Evolutionary conservation across 2,113 vertebrate genomes (phyloP), one percentile per base, ranked within the genome.

Genomic region (Columba livia): DNA sequence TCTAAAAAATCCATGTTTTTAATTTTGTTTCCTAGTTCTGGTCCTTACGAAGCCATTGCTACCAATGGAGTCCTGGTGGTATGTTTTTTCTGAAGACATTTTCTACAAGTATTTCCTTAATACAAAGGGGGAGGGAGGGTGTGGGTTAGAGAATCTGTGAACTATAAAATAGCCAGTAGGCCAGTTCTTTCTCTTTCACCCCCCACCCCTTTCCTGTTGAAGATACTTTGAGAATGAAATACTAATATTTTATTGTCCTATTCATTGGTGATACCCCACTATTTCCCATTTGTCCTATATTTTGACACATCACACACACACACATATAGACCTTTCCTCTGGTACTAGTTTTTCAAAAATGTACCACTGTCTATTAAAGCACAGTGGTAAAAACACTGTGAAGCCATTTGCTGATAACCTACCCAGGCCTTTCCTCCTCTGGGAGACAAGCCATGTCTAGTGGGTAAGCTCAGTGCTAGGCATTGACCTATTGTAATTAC

Each of bases 1-100:
- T 40, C 7, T 48, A 4, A 53, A 88, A 64, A 74, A 16, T 15
- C 15, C 4, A 10, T 92, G 42, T 40, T 88, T 95, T 89, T 95
- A 4, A 6, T 92, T 97, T 97, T 98, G 12, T 96, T 97, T 98
- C 94, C 38, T 88, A 99, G 99, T 53, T 8, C 95, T 42, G 96
- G 79, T 64, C 93, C 96, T 40, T 83, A 97, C 14, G 97, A 97
- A 96, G 60, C 10, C 6, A 97, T 98, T 91, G 34, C 98, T 87
- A 98, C 98, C n/a, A 99, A 99, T 18, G 98, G 98, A 81, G 98
- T 98, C 36, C 89, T 99, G 48, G 97, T 99, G 98, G 98, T 99
- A 98, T 58, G 97, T 73, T 74, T 77, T 89, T 44, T 50, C 18
- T 42, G 18, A 64, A 69, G 6, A 64, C 29, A 73, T 53, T 72